Base-by-base conservation (phyloP, 2,888 invertebrate species). In the Nemotelus pantherinus region DNA sequence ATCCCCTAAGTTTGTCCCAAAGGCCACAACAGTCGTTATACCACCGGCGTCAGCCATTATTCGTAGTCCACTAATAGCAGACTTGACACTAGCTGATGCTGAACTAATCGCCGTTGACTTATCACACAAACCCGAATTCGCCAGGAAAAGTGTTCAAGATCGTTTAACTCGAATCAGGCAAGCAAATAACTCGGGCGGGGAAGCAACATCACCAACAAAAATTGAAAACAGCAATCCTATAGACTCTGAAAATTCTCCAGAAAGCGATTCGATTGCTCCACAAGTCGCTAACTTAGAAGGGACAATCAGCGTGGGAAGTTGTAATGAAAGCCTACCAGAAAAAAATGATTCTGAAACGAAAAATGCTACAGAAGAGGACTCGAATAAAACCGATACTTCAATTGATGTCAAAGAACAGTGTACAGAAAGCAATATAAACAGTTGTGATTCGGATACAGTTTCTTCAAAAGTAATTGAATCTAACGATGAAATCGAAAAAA, bases 121-220 rank as follows among this genome's bases (percentile, higher is more conserved):
- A 50, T 80, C 80, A 10, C 78, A 77, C 74, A 80, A 80, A 48
- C 80, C 80, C 10, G 80, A 80, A 77, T 80, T 80, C 50, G 78
- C 78, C 10, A 79, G 79, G 58, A 79, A 53, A 72, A 80, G 80
- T 65, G 79, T 80, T 74, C 80, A 80, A 64, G 80, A 80, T 55
- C 77, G 80, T 10, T 72, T 80, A 25, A 43, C 77, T 39, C 77
- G 78, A 48, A 76, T 60, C 43, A 71, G 77, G 25, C 78, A 80
- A 75, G 53, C 25, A 3, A 6, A 57, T 3, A 50, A 39, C 7
- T 39, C 57, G 6, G 44, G 44, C 41, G 55, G 53, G 5, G 10
- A 47, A 7, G 58, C 72, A 39, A 2, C 44, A 9, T 25, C 58
- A 10, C 39, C 41, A 39, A 4, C 53, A 25, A 25, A 25, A 1